Evolutionary conservation across 2,888 invertebrate species (phyloP), one percentile per base, ranked within the genome.

Genomic region (Xylota sylvarum): DNA sequence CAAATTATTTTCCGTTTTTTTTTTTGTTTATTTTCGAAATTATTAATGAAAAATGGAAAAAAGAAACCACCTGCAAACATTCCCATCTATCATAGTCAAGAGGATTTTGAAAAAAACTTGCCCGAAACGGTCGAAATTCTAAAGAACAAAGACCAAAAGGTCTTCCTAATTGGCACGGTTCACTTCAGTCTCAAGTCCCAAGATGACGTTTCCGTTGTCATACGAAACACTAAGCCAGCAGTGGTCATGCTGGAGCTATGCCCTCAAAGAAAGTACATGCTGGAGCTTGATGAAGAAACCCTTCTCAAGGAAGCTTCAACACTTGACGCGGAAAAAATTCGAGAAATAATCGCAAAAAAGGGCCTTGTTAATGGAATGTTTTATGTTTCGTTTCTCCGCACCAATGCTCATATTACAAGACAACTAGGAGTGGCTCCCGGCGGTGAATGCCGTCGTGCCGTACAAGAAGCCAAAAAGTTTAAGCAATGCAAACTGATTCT

Each of bases 381-480:
- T 94, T 97, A 98, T 91, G 94, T 97, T 88, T 93, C 97, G 30
- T 93, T 99, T 89, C 93, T 98, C 70, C 97, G 96, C 90, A 96
- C 98, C 95, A 97, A 97, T 12, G 98, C 98, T 1, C 96, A 97
- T 90, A 94, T 98, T 88, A 97, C 98, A 0, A 95, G 96, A 89
- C 96, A 98, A 91, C 94, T 98, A 43, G 98, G 98, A 19, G 97
- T 98, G 97, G 98, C 98, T 10, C 98, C 98, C 0, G 99, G 98
- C 6, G 98, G 98, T 7, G 98, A 98, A 93, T 98, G 98, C 91
- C 94, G 98, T 69, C 95, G 96, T 50, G 98, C 98, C 14, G 96
- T 96, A 92, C 93, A 94, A 78, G 98, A 98, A 94, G 97, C 97
- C 91, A 90, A 89, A 72, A 81, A 62, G 32, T 52, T 89, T 76